These are phyloP conservation scores for Cheilosia grossa DNA, from an alignment of 2,888 invertebrate genomes.

Conservation along the genomic window DNA sequence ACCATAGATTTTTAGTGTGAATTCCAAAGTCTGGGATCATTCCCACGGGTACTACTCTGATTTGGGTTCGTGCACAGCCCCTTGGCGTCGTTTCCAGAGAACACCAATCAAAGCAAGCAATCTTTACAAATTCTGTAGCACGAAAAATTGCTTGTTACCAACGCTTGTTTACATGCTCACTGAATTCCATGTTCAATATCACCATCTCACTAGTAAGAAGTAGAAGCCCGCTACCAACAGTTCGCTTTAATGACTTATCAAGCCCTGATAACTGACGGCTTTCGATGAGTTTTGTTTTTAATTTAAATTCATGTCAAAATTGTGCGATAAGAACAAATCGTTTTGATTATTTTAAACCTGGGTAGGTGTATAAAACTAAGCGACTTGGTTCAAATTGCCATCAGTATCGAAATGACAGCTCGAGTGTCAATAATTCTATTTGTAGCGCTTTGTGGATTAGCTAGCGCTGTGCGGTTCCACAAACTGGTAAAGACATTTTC, in stretches of 20 bases:
- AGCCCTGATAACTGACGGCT: background rate
- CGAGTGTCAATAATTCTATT: constrained; percentile 17
- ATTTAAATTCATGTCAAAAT: background rate
- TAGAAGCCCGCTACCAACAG: no score
- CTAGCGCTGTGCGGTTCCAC: background rate
- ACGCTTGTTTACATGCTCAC: background rate
- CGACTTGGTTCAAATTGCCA: background rate
- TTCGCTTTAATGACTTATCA: background rate
- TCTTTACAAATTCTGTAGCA: no score
- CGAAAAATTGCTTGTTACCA: background rate
- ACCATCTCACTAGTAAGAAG: background rate
- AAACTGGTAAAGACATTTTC: constrained; percentile 1
- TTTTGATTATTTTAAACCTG: constrained; percentile 24
- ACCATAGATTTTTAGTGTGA: no score
- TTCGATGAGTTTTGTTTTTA: background rate
- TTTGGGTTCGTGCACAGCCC: no score
- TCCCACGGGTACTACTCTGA: no score
- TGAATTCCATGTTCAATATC: background rate
- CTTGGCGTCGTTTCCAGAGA: no score
- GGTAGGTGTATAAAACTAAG: constrained; percentile 25
- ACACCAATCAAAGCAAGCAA: no score
- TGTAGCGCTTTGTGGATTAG: constrained; percentile 28
- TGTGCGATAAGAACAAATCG: constrained; percentile 33
- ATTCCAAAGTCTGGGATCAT: no score
- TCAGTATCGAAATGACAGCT: constrained; percentile 38